Evolutionary conservation across 2,797 vertebrate species (phyloP).

Genomic region (Loris lydekkerianus): DNA sequence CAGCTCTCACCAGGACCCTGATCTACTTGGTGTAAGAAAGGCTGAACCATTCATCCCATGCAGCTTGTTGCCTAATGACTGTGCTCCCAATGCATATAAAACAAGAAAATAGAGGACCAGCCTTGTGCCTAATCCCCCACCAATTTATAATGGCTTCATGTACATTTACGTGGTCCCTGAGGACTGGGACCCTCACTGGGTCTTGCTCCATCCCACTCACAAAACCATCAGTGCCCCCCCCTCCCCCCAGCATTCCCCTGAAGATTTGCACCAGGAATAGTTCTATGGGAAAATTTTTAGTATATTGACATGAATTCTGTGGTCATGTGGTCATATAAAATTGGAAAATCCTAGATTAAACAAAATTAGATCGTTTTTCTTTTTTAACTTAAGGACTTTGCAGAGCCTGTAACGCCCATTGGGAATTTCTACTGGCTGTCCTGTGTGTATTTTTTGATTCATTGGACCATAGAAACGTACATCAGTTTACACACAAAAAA

Average conservation of each 20-base stretch:
- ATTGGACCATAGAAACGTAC: not conserved
- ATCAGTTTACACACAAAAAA: not conserved
- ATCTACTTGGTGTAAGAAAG: not conserved
- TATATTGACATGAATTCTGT: not conserved
- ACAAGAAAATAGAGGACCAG: not conserved
- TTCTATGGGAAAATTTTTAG: not conserved
- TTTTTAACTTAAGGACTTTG: not conserved
- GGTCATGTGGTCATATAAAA: not conserved
- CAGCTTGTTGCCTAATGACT: not conserved
- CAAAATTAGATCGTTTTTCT: not conserved
- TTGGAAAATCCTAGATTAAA: not conserved
- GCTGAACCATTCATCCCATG: not conserved
- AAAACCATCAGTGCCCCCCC: too few relatives aligned
- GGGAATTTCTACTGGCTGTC: not conserved
- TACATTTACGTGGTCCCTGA: not conserved
- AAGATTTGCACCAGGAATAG: not conserved
- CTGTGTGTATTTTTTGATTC: not conserved
- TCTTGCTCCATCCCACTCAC: accelerated
- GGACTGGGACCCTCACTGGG: not conserved
- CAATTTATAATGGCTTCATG: not conserved
- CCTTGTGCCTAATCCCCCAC: not conserved
- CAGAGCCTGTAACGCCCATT: not conserved
- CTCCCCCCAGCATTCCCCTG: not conserved
- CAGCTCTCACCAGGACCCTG: not conserved
- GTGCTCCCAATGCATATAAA: not conserved